Evolutionary conservation across 2,888 invertebrate genomes (phyloP).

Genomic region (Calephelis perditalis): DNA sequence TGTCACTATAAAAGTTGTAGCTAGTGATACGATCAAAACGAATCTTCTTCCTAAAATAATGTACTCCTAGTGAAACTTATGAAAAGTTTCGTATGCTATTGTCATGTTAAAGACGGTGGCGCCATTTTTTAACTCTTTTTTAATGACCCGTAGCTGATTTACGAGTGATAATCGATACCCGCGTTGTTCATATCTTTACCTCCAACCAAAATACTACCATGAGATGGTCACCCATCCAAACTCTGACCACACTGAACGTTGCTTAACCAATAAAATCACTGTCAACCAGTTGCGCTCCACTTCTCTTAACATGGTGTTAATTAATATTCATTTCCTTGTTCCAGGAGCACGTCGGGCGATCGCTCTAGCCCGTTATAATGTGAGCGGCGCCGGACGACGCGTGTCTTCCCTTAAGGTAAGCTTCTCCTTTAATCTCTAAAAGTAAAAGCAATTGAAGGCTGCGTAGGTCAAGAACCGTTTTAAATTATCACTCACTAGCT

Average conservation of each 20-base stretch:
- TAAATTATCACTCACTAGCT: neutral
- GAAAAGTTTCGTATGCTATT: too few relatives aligned
- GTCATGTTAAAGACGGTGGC: too few relatives aligned
- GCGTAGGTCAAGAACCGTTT: conserved; percentile 18
- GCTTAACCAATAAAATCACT: neutral
- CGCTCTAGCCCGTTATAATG: conserved; percentile 65
- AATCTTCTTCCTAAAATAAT: too few relatives aligned
- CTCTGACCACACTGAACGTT: neutral
- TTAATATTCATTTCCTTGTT: conserved; percentile 39
- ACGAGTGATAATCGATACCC: too few relatives aligned
- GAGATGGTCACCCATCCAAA: neutral
- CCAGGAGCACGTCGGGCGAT: conserved; percentile 54
- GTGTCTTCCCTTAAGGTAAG: conserved; percentile 70
- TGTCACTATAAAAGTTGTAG: too few relatives aligned
- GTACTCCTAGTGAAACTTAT: too few relatives aligned
- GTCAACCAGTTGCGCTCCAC: neutral
- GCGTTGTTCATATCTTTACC: too few relatives aligned
- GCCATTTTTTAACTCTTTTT: too few relatives aligned
- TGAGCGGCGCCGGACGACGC: conserved; percentile 66
- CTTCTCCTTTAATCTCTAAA: conserved; percentile 34
- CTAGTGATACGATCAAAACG: too few relatives aligned
- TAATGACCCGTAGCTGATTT: too few relatives aligned
- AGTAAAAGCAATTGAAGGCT: conserved; percentile 27
- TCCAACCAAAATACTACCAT: too few relatives aligned
- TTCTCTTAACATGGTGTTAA: conserved; percentile 19